Evolutionary conservation across 2,113 vertebrate species (phyloP), one percentile per base, ranked within the genome.

Genomic region (Colaptes auratus): DNA sequence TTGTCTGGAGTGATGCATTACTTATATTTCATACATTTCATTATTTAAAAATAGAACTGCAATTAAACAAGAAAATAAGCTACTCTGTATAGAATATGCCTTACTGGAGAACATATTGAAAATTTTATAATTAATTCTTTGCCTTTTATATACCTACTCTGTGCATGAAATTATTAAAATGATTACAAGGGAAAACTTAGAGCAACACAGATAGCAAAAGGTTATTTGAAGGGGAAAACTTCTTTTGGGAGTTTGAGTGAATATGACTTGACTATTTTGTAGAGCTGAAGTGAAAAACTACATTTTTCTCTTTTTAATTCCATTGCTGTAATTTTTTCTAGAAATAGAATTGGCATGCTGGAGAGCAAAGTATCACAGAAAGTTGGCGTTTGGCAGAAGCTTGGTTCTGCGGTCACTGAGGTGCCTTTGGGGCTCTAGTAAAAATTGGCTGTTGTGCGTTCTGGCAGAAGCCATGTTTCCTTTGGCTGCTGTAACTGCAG

Each of bases 31-130:
- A 23, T 95, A 77, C 89, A 91, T 93, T 96, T 96, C 44, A 60
- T 89, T 95, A 53, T 81, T 88, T 95, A 86, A 97, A 90, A 94
- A 88, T 92, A 79, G 74, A 95, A 92, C 78, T 93, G 58, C 25
- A 74, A 87, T 94, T 94, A 92, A 63, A 77, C 55, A 55, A 27
- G 44, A 67, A 88, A 85, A 50, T 72, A 97, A 94, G 75, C 69
- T 88, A 58, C 33, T 93, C 36, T 88, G 16, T 90, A 83, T 80
- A 90, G 12, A 94, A 42, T 70, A 89, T 53, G 3, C 33, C 18
- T 77, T 67, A 24, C 55, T 83, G 65, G 71, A 92, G 93, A 85
- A 74, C 18, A 42, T 83, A 61, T 66, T 95, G 31, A 35, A 82
- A 63, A 90, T 31, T 23, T 48, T 18, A 80, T 23, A 60, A 71